phyloP scores from a whole-genome alignment of 2,113 vertebrate genomes.

The Cephalopterus ornatus region DNA sequence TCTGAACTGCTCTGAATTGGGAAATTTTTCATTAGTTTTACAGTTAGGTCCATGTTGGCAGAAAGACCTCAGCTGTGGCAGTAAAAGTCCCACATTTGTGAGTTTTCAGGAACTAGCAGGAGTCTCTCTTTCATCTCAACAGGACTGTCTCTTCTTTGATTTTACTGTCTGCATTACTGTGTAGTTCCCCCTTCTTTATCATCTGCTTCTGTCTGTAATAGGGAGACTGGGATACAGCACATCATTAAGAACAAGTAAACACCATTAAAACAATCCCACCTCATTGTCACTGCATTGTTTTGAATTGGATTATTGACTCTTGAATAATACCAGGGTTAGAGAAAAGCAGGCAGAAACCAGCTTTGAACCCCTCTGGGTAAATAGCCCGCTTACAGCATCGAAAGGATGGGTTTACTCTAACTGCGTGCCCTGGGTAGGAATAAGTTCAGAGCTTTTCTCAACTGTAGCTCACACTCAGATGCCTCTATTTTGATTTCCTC shows the following conservation, averaged over 20 bases:
- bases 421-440: not conserved
- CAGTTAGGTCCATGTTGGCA: not conserved
- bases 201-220: not conserved
- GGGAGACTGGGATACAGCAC: not conserved
- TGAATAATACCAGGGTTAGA: not conserved
- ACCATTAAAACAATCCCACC: not conserved
- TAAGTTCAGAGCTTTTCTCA: not conserved
- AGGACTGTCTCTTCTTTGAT: conserved; percentile 17
- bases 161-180: conserved; percentile 5
- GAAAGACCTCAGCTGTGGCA: not conserved
- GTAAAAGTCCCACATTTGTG: not conserved
- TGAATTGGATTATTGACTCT: conserved; percentile 13
- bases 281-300: conserved; percentile 13
- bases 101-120: conserved; percentile 1
- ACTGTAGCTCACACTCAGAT: not conserved
- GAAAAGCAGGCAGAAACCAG: not conserved
- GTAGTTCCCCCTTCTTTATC: not conserved
- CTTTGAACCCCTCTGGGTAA: not conserved
- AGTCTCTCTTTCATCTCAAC: conserved; percentile 26
- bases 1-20: not conserved
- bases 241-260: conserved; percentile 34
- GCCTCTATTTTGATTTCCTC: not conserved
- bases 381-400: not conserved
- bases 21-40: not conserved
- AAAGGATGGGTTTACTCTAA: not conserved